Base-by-base conservation (phyloP, 2,888 invertebrate genomes). In the Antheraea assamensis region DNA sequence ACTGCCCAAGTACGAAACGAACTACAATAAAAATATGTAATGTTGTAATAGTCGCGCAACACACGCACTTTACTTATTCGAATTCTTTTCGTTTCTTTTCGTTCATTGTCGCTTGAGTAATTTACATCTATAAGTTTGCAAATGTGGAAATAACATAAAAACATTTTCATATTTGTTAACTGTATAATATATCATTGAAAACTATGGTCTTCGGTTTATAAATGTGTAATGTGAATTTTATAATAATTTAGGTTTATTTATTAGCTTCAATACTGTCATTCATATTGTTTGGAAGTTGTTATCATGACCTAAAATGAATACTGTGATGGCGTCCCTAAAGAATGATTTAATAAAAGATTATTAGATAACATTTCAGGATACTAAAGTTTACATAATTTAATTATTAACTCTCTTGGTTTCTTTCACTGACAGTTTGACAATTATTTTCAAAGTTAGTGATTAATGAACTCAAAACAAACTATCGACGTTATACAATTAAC, bases 381-480 rank as follows among this genome's bases (percentile, higher is more conserved):
- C 35, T 68, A 1, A 35, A 35, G 35, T 35, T n/a, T 68, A n/a
- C 10, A 17, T 30, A 64, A 30, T 64, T 30, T 3, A 30, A 17
- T 64, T 30, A 5, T 64, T 13, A 5, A 66, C 31, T 21, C 8
- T n/a, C n/a, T n/a, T n/a, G n/a, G 68, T 3, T 31, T 21, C 5
- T 35, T 68, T 66, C 27, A 30, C 35, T 68, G 68, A 35, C 35
- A 68, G 24, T n/a, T 31, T 68, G 68, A 35, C 35, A 68, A 68
- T 68, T 35, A 68, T 31, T 35, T 68, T 35, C 35, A 31, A 35
- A 68, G 24, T 68, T 68, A 21, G 35, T 35, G 35, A 68, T 68
- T 35, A 68, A 68, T 68, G 21, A 68, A 2, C 35, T 21, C 31
- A 35, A 15, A 31, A 68, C 35, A 68, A 68, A 68, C 68, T 35